Evolutionary conservation across 1,140 invertebrate genomes (phyloP).

Genomic region (Watersipora subatra): DNA sequence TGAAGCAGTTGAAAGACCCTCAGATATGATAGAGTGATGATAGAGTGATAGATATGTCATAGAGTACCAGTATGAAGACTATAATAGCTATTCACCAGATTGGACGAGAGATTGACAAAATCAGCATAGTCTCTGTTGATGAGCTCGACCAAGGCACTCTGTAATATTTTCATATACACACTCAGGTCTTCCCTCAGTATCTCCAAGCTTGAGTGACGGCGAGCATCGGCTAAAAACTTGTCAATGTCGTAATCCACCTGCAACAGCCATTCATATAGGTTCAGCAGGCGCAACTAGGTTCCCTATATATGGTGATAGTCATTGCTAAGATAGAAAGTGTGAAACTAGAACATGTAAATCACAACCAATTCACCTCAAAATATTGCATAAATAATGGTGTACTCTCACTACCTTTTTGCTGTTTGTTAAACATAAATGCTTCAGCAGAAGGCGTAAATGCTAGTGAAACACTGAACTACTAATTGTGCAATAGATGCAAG

Average conservation of each 20-base stretch:
- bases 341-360: background rate
- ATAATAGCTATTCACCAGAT: slow-evolving; percentile 59
- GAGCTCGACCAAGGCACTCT: slow-evolving; percentile 84
- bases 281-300: background rate
- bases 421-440: too few species aligned
- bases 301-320: background rate
- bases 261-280: slow-evolving; percentile 18
- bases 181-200: slow-evolving; percentile 76
- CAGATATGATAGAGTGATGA: too few species aligned
- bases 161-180: slow-evolving; percentile 71
- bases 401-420: too few species aligned
- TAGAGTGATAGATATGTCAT: too few species aligned
- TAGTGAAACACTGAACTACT: too few species aligned
- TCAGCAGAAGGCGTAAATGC: too few species aligned
- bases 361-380: too few species aligned
- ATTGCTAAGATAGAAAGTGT: background rate
- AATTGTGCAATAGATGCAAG: too few species aligned
- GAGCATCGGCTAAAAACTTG: slow-evolving; percentile 70
- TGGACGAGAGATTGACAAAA: slow-evolving; percentile 88
- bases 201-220: slow-evolving; percentile 65
- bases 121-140: slow-evolving; percentile 95
- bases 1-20: too few species aligned
- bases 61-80: too few species aligned
- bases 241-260: slow-evolving; percentile 77
- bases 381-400: too few species aligned